phyloP scores from a whole-genome alignment of 2,888 invertebrate genomes.

The Acleris cristana region DNA sequence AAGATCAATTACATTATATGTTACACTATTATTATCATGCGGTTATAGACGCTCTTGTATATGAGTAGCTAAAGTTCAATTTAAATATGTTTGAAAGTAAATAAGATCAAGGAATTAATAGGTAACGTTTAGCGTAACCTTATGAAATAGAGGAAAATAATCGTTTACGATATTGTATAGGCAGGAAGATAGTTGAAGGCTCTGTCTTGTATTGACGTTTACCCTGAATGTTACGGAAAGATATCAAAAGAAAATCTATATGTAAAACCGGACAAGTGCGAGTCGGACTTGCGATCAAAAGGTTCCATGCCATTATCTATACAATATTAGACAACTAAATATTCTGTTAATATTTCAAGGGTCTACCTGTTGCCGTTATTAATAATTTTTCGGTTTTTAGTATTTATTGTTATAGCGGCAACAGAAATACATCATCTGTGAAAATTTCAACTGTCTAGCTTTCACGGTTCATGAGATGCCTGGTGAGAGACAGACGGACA shows the following conservation, averaged over 20 bases:
- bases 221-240: neutral
- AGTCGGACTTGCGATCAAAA: no score
- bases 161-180: neutral
- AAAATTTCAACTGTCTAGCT: no score
- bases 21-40: neutral
- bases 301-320: no score
- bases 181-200: neutral
- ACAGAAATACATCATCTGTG: no score
- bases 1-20: neutral
- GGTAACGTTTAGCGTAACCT: constrained; percentile 22
- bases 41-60: neutral
- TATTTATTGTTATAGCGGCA: no score
- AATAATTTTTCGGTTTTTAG: no score
- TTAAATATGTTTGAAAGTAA: neutral
- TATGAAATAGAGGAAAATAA: constrained; percentile 30
- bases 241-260: neutral
- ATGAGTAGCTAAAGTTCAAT: neutral
- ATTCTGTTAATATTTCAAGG: no score
- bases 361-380: no score
- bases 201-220: neutral
- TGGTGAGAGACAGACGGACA: no score
- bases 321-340: no score
- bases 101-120: neutral
- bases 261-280: no score
- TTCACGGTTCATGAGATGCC: no score